Evolutionary conservation across 2,888 invertebrate species (phyloP), one percentile per base, ranked within the genome.

Genomic region (Chloroclysta siterata): DNA sequence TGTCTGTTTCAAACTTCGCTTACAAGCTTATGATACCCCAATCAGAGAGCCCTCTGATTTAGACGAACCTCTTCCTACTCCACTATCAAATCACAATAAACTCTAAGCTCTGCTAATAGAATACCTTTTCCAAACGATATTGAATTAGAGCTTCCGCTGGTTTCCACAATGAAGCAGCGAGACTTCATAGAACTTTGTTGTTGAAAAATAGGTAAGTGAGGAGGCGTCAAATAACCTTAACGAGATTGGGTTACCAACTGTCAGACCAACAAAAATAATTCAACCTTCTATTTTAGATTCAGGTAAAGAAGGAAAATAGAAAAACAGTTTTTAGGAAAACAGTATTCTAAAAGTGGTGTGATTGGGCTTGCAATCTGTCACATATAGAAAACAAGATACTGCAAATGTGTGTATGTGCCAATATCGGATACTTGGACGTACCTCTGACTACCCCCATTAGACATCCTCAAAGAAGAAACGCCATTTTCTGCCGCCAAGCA

Each of bases 1-100:
- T 80, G 81, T 83, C 82, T 82, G 81, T 85, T 85, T 82, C 82
- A 81, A 86, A 88, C 82, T 86, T 84, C 84, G 82, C 84, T 86
- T 79, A 76, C 82, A 80, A 84, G 83, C 81, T 85, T 82, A 86
- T 88, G 82, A 87, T 86, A 84, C 87, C 85, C 87, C 83, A 85
- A 88, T 89, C 84, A 85, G 75, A 76, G 79, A 76, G 83, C 88
- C 89, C 87, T 87, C 83, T 78, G 81, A 82, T 83, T 84, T 80
- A 72, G 78, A 73, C 74, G 69, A 73, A 78, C 66, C 47, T 65
- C 59, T 29, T 64, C 53, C 39, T 62, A 44, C 53, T 55, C 22
- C 46, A 47, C 41, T 39, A 56, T 62, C 72, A 69, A 69, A 33
- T 65, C 13, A 79, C 73, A 75, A 61, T 69, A 60, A 54, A 78